Evolutionary conservation across 2,888 invertebrate species (phyloP), one percentile per base, ranked within the genome.

Genomic region (Priapulus caudatus): DNA sequence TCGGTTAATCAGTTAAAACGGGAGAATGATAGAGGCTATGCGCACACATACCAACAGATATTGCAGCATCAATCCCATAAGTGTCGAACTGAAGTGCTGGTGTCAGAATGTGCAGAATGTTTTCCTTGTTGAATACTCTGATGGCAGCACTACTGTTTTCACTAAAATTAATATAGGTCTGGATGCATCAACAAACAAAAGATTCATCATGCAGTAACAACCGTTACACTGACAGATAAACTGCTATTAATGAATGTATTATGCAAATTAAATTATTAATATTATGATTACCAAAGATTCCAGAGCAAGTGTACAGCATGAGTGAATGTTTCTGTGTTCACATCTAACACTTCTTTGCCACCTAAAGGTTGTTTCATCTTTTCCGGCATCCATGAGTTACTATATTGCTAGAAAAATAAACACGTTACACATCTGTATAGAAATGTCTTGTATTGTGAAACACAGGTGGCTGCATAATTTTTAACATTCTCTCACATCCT

Each of bases 261-360:
- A n/a, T 48, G 21, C 5, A 18, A 22, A 44, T 52, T 45, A 47
- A 22, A 43, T 45, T 19, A 2, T 52, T 3, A 3, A 19, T 18
- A 47, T 18, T 24, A 18, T 23, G 54, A 61, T 55, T 55, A 69
- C 70, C 84, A 84, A 33, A 85, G 70, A 64, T 83, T 83, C 74
- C 81, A 78, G 4, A 85, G 67, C 21, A 84, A 71, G 65, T 81
- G 78, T 2, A 81, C 75, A 46, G 80, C 78, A 66, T 84, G 81
- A 47, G 81, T 68, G 62, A 83, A 80, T 48, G 81, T 80, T 60
- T 82, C 82, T 43, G 75, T 74, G 59, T 78, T 77, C 54, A 81
- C 76, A 62, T 79, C 78, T 50, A 70, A 62, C 58, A 62, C 67
- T 20, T 58, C 59, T 55, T 70, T 68, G n/a, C n/a, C n/a, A n/a